Base-by-base conservation (phyloP, 2,797 vertebrate species). In the Takifugu rubripes region DNA sequence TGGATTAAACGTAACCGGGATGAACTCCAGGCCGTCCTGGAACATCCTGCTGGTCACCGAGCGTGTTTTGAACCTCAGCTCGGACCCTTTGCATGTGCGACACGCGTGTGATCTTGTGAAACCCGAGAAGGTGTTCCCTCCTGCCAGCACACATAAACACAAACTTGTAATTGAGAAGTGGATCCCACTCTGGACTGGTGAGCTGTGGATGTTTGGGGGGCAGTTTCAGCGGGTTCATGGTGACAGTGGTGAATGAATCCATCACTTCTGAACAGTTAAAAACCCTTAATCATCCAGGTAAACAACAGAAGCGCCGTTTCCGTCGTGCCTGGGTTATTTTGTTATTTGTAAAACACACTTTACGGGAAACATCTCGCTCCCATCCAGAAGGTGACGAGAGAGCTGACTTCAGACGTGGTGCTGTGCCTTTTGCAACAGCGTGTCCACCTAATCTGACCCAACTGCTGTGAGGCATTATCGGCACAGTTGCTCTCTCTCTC, bases 41-140 rank as follows among this genome's bases (percentile, higher is more conserved):
- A 21, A 21, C 21, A 4, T 29, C 27, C 27, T 29, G 27, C 27
- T 29, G 27, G 27, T 29, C 27, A 62, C 75, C 53, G 56, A 45
- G 59, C 59, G 55, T 47, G 21, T 21, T 21, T 21, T 21, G 21
- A 21, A 21, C 21, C 21, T 21, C 21, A 21, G 21, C 21, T 42
- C 61, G 62, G 45, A 63, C 49, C 66, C 55, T 14, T 73, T 40
- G 59, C 72, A 57, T 51, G 54, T 44, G 48, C 55, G 70, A 75
- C 45, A 25, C 48, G 56, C 60, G 75, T 83, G 81, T 81, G 61
- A 71, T 72, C 61, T 55, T 36, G 55, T 70, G 77, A 65, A 85
- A 84, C 59, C 48, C 31, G 77, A 82, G 71, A 77, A 14, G 27
- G 50, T 70, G 65, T 75, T 81, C 77, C 70, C 16, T 64, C 4